A percentile compares a stretch with the other conserved stretches of the same genome.
phyloP scores from a whole-genome alignment of 2,113 vertebrate genomes.

The Menura novaehollandiae region DNA sequence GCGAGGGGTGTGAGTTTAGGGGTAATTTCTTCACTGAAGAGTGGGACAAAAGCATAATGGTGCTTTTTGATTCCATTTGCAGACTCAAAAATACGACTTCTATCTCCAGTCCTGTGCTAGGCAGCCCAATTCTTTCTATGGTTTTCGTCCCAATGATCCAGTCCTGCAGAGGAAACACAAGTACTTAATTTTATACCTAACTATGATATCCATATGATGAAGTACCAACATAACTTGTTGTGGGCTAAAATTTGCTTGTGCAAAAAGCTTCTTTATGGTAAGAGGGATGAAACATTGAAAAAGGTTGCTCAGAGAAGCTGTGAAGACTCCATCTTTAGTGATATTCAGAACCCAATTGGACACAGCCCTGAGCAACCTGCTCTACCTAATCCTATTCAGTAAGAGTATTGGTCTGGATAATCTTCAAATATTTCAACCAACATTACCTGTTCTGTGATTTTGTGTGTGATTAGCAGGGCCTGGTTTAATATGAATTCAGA shows the following conservation, averaged over 20 bases:
- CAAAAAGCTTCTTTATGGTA: neutral
- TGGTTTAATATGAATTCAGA: neutral
- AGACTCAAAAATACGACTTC: neutral
- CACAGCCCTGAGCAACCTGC: neutral
- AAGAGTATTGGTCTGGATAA: neutral
- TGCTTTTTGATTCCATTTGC: neutral
- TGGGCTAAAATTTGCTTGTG: neutral
- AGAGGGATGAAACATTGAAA: neutral
- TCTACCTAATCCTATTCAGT: neutral
- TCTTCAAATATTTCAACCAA: accelerated
- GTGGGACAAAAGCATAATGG: neutral
- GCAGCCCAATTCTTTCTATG: neutral
- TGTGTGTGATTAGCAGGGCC: neutral
- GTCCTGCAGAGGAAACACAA: neutral
- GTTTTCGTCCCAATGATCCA: neutral
- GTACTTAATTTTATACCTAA: neutral
- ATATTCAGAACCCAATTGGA: neutral
- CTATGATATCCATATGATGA: neutral
- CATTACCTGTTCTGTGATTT: neutral
- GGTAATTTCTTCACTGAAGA: neutral
- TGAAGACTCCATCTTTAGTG: neutral
- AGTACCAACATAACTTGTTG: neutral
- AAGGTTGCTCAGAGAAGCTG: neutral
- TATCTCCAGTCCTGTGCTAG: neutral
- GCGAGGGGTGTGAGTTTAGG: accelerated